phyloP scores from a whole-genome alignment of 2,888 invertebrate species.

The Poecilobothrus nobilitatus region DNA sequence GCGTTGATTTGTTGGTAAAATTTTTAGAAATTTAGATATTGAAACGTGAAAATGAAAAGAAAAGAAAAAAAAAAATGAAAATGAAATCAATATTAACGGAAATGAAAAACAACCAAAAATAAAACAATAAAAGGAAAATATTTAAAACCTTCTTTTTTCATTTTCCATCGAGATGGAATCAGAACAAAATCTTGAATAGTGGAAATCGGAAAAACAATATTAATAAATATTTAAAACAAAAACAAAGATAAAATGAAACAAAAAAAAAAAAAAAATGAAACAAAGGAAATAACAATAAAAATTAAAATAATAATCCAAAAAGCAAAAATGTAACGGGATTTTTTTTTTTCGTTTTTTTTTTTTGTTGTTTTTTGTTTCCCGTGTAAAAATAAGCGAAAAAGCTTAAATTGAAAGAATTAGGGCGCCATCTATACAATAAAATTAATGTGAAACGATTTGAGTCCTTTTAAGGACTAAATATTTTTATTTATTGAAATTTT shows the following conservation, averaged over 20 bases:
- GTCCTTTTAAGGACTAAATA: background rate
- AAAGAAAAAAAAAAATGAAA: background rate
- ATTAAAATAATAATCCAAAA: background rate
- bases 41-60: background rate
- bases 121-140: too few relatives aligned
- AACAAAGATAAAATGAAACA: background rate
- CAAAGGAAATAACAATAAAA: background rate
- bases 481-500: background rate
- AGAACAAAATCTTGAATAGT: background rate
- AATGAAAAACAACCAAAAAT: background rate
- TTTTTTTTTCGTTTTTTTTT: background rate
- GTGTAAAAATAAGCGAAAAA: background rate
- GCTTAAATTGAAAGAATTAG: background rate
- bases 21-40: too few relatives aligned
- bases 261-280: background rate
- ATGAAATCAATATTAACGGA: background rate
- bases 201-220: background rate
- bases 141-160: background rate
- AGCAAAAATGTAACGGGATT: background rate
- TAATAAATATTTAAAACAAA: background rate
- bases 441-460: background rate
- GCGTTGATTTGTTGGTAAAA: too few relatives aligned
- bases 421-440: background rate
- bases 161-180: background rate
- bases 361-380: too few relatives aligned